Conservation (phyloP, 2,888 invertebrate genomes). For the Imbricaverruca yamaguchii region DNA sequence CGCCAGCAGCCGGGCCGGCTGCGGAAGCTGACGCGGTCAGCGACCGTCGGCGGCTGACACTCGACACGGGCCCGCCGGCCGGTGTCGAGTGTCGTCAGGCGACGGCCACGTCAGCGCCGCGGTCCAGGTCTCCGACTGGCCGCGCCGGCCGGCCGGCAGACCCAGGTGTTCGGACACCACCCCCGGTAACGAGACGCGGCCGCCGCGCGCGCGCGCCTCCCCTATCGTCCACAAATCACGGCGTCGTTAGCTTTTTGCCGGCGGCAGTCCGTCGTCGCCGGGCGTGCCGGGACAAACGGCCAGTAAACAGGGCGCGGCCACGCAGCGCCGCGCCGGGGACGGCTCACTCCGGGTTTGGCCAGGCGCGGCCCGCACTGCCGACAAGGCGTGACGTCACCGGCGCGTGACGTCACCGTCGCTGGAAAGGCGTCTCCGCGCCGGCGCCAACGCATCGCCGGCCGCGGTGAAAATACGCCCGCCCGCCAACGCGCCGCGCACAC, state of each 20-base stretch:
- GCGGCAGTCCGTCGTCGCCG: not conserved
- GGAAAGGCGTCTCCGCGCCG: not conserved
- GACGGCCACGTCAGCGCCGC: not conserved
- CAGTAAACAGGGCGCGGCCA: not conserved
- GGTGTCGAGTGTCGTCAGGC: not conserved
- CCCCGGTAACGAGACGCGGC: not conserved
- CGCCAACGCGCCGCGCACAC: not conserved
- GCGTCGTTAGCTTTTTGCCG: not conserved
- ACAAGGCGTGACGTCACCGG: too few relatives aligned
- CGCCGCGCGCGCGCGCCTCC: not conserved
- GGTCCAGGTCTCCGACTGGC: not conserved
- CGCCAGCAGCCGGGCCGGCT: too few relatives aligned
- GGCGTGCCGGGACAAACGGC: not conserved
- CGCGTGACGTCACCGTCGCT: not conserved
- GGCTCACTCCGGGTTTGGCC: not conserved
- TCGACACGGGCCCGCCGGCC: not conserved
- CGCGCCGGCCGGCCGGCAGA: not conserved
- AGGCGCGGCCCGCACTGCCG: not conserved
- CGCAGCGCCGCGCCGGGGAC: not conserved
- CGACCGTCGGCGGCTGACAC: not conserved
- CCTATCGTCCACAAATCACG: constrained; percentile 14
- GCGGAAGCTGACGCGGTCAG: not conserved
- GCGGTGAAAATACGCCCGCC: not conserved
- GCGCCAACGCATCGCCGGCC: not conserved
- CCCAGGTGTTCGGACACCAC: too few relatives aligned